A percentile compares a stretch with the other conserved stretches of the same genome.
These are phyloP conservation scores for Cololabis saira DNA, from an alignment of 2,113 vertebrate species.

Conservation along the genomic window DNA sequence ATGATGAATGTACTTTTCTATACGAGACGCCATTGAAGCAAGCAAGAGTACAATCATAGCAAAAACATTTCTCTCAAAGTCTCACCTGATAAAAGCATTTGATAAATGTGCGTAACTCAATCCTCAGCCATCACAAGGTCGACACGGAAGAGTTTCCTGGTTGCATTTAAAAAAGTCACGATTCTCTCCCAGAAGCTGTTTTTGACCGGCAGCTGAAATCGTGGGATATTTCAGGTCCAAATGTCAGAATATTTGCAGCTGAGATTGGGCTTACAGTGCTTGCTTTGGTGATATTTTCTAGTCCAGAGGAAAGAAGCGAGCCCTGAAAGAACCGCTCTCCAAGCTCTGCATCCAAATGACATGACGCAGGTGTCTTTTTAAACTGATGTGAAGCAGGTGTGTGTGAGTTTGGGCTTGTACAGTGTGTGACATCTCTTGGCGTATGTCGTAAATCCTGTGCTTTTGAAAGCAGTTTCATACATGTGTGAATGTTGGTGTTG, in stretches of 20 bases:
- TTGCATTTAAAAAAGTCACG: background rate
- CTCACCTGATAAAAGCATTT: background rate
- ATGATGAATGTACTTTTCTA: conserved; percentile 70
- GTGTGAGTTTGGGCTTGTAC: conserved; percentile 16
- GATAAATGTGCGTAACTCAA: background rate
- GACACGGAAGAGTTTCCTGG: background rate
- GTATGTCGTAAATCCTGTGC: conserved; percentile 26
- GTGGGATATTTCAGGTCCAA: background rate
- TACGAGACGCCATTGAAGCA: background rate
- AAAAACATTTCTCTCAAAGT: background rate
- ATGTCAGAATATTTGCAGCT: background rate
- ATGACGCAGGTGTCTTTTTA: conserved; percentile 55
- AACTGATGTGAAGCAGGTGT: conserved; percentile 29
- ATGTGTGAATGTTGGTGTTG: conserved; percentile 22
- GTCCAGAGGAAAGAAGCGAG: conserved; percentile 1
- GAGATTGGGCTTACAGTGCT: background rate
- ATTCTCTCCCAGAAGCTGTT: background rate
- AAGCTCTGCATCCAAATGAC: conserved; percentile 70
- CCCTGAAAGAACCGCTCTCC: conserved; percentile 33
- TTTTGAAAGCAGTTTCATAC: conserved; percentile 10
- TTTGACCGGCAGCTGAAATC: background rate
- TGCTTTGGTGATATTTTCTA: background rate
- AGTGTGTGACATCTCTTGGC: conserved; percentile 13
- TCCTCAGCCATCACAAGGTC: conserved; percentile 3
- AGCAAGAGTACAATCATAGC: conserved; percentile 63